Evolutionary conservation across 2,113 vertebrate genomes (phyloP).

Genomic region (Amia ocellicauda): DNA sequence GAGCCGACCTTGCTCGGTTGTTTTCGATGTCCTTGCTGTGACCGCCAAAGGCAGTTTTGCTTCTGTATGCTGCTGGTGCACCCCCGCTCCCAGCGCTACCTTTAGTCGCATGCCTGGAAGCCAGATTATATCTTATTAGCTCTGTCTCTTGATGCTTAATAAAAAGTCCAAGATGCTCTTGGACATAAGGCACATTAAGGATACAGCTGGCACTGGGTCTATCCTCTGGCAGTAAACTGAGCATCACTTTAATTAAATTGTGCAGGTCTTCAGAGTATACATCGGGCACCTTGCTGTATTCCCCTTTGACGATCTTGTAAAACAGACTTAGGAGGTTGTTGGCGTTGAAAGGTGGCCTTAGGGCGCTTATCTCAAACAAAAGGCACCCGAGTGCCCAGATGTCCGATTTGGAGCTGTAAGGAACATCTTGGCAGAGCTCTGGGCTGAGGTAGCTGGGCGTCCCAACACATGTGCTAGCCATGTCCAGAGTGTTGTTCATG

Average conservation of each 20-base stretch:
- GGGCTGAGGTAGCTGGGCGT: constrained; percentile 75
- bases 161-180: constrained; percentile 48
- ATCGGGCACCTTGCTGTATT: constrained; percentile 45
- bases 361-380: constrained; percentile 65
- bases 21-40: constrained; percentile 11
- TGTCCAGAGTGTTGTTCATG: constrained; percentile 62
- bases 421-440: constrained; percentile 69
- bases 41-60: neutral
- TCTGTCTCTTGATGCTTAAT: constrained; percentile 39
- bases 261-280: constrained; percentile 52
- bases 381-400: constrained; percentile 76
- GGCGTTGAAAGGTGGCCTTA: constrained; percentile 64
- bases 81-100: neutral
- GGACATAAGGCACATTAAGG: constrained; percentile 47
- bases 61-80: constrained; percentile 4
- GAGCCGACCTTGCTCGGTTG: constrained; percentile 17
- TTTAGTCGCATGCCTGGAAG: constrained; percentile 9
- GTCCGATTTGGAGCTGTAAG: constrained; percentile 72
- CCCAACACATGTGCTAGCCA: constrained; percentile 73
- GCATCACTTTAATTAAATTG: constrained; percentile 52
- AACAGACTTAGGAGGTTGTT: constrained; percentile 65
- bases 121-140: constrained; percentile 24
- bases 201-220: constrained; percentile 59
- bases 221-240: constrained; percentile 53
- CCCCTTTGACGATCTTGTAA: constrained; percentile 64